Evolutionary conservation across 2,797 vertebrate genomes (phyloP), one percentile per base, ranked within the genome.

Genomic region (Sylvilagus floridanus): DNA sequence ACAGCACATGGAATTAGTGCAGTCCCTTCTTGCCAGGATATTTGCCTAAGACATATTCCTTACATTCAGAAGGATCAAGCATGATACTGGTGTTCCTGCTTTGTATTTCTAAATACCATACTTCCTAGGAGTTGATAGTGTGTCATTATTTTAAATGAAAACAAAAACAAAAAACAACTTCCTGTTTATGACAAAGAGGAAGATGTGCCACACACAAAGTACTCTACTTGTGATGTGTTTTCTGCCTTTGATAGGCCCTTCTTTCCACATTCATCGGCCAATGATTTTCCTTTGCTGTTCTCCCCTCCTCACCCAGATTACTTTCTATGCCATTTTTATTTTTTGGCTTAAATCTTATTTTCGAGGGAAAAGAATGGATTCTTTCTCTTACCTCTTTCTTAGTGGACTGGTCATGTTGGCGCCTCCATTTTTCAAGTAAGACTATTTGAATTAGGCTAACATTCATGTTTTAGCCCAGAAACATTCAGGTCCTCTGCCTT

Each of bases 181-280:
- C 42, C 79, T 93, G 5, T 65, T 77, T 22, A 47, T 30, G 35
- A 60, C 16, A 13, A 50, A 90, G 78, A 42, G 60, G 60, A 78
- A 82, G 30, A 32, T 37, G 1, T 32, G 7, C 63, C 66, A 2
- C 69, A 4, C 21, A 5, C 54, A 19, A 1, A 71, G n/a, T 10
- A 3, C 24, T 7, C 52, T 22, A 0, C 0, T 11, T 60, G 7
- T 26, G 8, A 12, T 19, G 32, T 16, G 2, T 22, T 63, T 52
- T 28, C 50, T 88, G 37, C 37, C 62, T 26, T 5, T 21, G 63
- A 22, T 4, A n/a, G 50, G 75, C n/a, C 65, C 68, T 79, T 63
- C 35, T 47, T 81, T 16, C 22, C 52, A 4, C 11, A 3, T 42
- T 75, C 66, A 13, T 52, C 35, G 26, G 32, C 81, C 57, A 50